Evolutionary conservation across 2,113 vertebrate genomes (phyloP), one percentile per base, ranked within the genome.

Genomic region (Laticauda laticaudata): DNA sequence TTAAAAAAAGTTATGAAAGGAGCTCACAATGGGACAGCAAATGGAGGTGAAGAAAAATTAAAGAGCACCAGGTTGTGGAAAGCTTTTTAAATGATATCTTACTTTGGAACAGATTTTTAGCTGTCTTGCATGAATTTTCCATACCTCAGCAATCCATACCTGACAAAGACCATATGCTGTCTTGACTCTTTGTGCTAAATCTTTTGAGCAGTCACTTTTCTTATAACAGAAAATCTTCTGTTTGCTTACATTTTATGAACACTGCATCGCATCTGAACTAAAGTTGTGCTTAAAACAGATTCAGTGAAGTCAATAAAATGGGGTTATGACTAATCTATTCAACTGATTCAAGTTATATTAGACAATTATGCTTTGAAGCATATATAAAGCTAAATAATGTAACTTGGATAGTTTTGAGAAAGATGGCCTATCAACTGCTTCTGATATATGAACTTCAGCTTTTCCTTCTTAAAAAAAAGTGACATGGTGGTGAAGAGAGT

Each of bases 401-500:
- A 93, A 69, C 39, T 24, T 21, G 51, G 56, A 64, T 61, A 20
- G 6, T 5, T 8, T 18, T 29, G 2, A 4, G 59, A 56, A 91
- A 86, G 81, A 14, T 53, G 88, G 3, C 45, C 85, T 88, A 92
- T 69, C 91, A 92, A 90, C 48, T 7, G 0, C 15, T 8, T 75
- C 48, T 56, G 5, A 39, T 3, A 81, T 81, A 81, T 81, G 8
- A 10, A 29, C 54, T 0, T 0, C 56, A 89, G 0, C 20, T 86
- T 92, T 92, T 94, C 94, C 95, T 89, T 92, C 2, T 94, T 91
- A 93, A 92, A 55, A 94, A 34, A 43, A 81, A 81, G n/a, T 39
- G 95, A 94, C 96, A 97, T 96, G 95, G 96, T 97, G 96, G 95
- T 96, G 95, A 97, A 97, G 95, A 97, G 96, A 96, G 96, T 97